Conservation (phyloP, 2,888 invertebrate genomes). For the Spicauda simplicius region DNA sequence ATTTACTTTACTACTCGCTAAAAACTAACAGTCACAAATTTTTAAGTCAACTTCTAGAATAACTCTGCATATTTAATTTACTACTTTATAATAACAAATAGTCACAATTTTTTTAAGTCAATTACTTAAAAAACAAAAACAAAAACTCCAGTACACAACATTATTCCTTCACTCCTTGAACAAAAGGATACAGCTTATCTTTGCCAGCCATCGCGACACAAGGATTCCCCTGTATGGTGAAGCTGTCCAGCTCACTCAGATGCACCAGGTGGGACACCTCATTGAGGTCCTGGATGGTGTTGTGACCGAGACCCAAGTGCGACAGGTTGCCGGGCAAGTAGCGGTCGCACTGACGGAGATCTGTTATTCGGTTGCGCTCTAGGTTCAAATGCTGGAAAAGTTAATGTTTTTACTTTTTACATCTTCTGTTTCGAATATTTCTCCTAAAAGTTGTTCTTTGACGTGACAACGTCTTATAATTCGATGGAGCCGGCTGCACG, state of each 20-base stretch:
- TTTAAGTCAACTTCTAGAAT: too few relatives aligned
- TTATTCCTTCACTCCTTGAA: too few relatives aligned
- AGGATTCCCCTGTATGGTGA: slow-evolving; percentile 94
- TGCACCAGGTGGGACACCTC: slow-evolving; percentile 93
- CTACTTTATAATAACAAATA: too few relatives aligned
- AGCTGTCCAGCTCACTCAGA: slow-evolving; percentile 90
- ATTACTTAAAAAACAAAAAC: too few relatives aligned
- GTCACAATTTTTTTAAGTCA: too few relatives aligned
- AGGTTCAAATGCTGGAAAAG: slow-evolving; percentile 89
- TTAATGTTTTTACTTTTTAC: neutral
- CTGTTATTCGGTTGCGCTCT: slow-evolving; percentile 93
- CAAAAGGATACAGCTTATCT: slow-evolving; percentile 90
- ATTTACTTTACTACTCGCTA: too few relatives aligned
- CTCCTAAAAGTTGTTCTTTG: too few relatives aligned
- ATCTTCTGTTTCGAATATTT: neutral
- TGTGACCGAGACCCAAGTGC: slow-evolving; percentile 91
- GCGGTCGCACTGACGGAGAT: slow-evolving; percentile 92
- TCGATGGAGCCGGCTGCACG: too few relatives aligned
- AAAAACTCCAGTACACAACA: too few relatives aligned
- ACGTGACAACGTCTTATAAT: too few relatives aligned
- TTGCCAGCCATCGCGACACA: slow-evolving; percentile 91
- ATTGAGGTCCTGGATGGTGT: slow-evolving; percentile 93
- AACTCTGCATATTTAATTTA: too few relatives aligned
- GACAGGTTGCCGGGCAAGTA: slow-evolving; percentile 91
- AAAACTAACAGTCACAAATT: too few relatives aligned